Evolutionary conservation across 2,797 vertebrate species (phyloP).

Genomic region (Somateria mollissima): DNA sequence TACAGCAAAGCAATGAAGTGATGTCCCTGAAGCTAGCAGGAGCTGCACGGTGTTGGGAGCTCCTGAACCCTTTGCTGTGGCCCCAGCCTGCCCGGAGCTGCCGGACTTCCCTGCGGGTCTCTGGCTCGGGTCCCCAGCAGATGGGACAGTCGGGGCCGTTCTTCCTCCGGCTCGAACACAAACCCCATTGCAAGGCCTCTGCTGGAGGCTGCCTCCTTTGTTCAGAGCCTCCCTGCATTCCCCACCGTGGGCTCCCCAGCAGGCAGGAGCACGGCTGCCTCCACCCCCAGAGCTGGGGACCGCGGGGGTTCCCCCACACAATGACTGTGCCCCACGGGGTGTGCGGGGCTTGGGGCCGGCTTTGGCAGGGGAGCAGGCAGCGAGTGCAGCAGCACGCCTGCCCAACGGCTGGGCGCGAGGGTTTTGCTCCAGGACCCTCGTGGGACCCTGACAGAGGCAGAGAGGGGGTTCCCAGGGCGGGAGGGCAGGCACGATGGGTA

Average conservation of each 20-base stretch:
- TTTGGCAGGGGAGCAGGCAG: no score
- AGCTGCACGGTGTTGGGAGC: accelerated
- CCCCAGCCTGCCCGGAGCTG: neutral
- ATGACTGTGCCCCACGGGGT: accelerated
- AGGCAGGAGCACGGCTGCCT: accelerated
- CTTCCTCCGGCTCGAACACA: accelerated
- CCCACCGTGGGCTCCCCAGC: neutral
- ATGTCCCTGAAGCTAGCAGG: neutral
- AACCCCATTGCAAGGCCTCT: accelerated
- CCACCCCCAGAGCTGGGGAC: neutral
- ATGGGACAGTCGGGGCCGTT: neutral
- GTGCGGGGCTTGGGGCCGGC: neutral
- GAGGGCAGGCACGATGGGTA: accelerated
- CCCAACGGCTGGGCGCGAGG: neutral
- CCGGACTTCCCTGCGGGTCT: accelerated
- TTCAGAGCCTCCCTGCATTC: neutral
- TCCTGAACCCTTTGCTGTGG: accelerated
- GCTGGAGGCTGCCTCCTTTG: neutral
- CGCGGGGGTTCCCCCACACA: accelerated
- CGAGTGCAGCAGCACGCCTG: no score
- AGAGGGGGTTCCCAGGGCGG: accelerated
- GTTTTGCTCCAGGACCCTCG: neutral
- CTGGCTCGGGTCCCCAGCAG: accelerated
- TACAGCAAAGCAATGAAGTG: neutral
- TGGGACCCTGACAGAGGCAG: accelerated